Evolutionary conservation across 2,888 invertebrate genomes (phyloP).

Genomic region (Pseudococcus jackbeardsleyi): DNA sequence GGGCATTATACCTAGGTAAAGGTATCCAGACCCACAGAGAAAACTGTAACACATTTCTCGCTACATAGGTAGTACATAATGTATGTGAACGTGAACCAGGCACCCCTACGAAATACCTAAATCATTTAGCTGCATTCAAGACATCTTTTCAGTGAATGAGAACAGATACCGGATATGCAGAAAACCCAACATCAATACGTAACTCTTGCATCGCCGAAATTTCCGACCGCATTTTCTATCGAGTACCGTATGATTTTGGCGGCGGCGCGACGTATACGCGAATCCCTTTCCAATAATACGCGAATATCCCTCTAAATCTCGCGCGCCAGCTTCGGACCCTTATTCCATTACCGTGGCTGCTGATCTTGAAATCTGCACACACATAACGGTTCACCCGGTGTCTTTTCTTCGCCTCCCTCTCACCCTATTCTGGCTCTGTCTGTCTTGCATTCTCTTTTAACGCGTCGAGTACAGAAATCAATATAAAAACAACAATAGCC

Average conservation of each 20-base stretch:
- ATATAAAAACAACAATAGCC: conserved; percentile 60
- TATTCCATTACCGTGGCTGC: background rate
- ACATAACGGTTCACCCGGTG: conserved; percentile 25
- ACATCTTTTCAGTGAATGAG: background rate
- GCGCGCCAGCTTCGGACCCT: conserved; percentile 6
- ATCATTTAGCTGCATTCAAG: background rate
- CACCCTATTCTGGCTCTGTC: background rate
- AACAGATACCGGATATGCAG: conserved; percentile 41
- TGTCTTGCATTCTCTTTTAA: conserved; percentile 1
- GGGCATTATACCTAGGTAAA: too few species aligned
- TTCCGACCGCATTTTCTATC: background rate
- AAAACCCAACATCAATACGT: background rate
- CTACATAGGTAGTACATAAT: background rate
- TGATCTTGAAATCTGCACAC: background rate
- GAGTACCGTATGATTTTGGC: background rate
- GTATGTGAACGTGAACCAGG: conserved; percentile 9
- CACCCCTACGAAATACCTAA: background rate
- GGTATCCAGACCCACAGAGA: background rate
- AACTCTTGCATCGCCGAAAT: background rate
- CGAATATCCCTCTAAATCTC: conserved; percentile 8
- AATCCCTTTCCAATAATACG: conserved; percentile 16
- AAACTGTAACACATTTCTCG: conserved; percentile 7
- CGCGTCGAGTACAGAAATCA: conserved; percentile 34
- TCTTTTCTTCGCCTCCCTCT: conserved; percentile 16
- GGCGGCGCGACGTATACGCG: background rate